Percentiles rank a stretch among this genome's conserved stretches.
phyloP scores from a whole-genome alignment of 1,140 invertebrate genomes.

The Akabosia matsudoensis region DNA sequence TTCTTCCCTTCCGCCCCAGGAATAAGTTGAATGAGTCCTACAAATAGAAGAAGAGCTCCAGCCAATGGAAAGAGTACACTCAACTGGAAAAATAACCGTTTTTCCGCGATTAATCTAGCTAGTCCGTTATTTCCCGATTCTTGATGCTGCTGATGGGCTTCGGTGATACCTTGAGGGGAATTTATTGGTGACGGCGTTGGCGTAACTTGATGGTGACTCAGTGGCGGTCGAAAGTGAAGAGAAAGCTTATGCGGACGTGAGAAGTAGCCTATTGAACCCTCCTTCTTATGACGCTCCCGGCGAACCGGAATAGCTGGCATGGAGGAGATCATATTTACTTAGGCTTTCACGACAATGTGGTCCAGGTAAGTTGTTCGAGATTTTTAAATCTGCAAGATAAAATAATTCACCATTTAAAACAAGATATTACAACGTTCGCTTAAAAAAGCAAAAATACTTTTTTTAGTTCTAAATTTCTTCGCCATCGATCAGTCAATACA shows the following conservation, averaged over 20 bases:
- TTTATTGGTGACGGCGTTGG: conserved; percentile 35
- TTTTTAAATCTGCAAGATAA: too few species aligned
- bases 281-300: conserved; percentile 70
- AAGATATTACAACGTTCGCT: too few species aligned
- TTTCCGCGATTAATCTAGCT: conserved; percentile 34
- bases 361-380: too few species aligned
- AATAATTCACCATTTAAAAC: too few species aligned
- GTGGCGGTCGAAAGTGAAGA: conserved; percentile 42
- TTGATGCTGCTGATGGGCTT: not conserved
- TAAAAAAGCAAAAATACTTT: too few species aligned
- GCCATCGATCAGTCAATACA: too few species aligned
- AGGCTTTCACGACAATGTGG: not conserved
- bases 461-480: too few species aligned
- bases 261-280: conserved; percentile 49
- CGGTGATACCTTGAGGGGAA: conserved; percentile 17
- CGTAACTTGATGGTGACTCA: conserved; percentile 34
- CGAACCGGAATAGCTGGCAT: conserved; percentile 81
- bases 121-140: conserved; percentile 19
- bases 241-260: conserved; percentile 37
- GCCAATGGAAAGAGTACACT: conserved; percentile 70
- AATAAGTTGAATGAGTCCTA: conserved; percentile 74
- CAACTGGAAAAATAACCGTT: conserved; percentile 58
- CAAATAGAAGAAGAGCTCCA: conserved; percentile 71
- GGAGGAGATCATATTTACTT: conserved; percentile 47
- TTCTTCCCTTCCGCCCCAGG: conserved; percentile 70